A percentile compares a stretch with the other conserved stretches of the same genome.
phyloP scores from a whole-genome alignment of 2,113 vertebrate genomes.

The Tachycineta bicolor region DNA sequence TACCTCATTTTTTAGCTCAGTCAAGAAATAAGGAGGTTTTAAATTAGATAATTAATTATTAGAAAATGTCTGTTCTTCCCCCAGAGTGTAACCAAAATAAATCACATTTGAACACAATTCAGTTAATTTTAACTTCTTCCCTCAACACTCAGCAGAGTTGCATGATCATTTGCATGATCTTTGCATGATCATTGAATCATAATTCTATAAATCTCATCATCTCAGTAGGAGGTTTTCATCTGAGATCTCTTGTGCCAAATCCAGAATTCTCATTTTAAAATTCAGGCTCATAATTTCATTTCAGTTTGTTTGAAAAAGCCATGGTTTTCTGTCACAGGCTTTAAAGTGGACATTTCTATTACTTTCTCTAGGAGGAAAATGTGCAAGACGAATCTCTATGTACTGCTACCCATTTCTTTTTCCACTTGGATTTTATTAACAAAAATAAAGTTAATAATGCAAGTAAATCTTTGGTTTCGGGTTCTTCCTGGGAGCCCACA shows the following conservation, averaged over 20 bases:
- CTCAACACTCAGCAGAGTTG: constrained; percentile 44
- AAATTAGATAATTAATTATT: constrained; percentile 67
- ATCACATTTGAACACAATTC: constrained; percentile 9
- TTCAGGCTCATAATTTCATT: background rate
- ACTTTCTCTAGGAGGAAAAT: background rate
- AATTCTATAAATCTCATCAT: constrained; percentile 46
- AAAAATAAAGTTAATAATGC: background rate
- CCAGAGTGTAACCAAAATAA: constrained; percentile 46
- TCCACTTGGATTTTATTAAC: background rate
- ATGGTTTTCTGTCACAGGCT: background rate
- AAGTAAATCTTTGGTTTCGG: background rate
- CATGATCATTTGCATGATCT: too few relatives aligned
- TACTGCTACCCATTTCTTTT: background rate
- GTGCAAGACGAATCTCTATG: background rate
- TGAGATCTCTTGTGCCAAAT: constrained; percentile 25
- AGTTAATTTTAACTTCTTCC: constrained; percentile 60
- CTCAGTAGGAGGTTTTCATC: constrained; percentile 13
- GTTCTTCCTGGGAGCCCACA: background rate
- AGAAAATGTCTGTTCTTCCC: constrained; percentile 40
- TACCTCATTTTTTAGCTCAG: constrained; percentile 38
- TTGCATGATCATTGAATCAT: constrained; percentile 46
- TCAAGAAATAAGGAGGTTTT: constrained; percentile 34
- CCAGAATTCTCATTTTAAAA: constrained; percentile 12
- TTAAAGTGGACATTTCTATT: background rate
- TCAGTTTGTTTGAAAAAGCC: background rate